Evolutionary conservation across 1,140 invertebrate species (phyloP), one percentile per base, ranked within the genome.

Genomic region (Lepidotrigona ventralis): DNA sequence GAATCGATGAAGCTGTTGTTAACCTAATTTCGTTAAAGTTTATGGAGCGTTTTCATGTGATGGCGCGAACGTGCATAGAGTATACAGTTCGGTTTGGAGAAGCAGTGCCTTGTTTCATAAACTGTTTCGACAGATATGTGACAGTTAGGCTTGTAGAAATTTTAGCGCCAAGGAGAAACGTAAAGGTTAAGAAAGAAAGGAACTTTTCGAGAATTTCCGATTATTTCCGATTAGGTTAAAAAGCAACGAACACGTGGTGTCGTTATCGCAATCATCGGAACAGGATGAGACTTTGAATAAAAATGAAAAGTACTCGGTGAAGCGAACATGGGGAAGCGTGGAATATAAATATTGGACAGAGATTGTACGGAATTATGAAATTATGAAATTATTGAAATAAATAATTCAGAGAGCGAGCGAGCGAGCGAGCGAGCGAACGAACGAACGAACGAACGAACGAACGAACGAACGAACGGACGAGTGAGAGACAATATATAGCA

Each of bases 31-130:
- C 8, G 12, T 53, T 63, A 33, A 33, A 73, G 3, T 21, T 17
- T 17, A 14, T 63, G 60, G 79, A 29, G 19, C 9, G 54, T 80
- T 80, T 46, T 53, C 79, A 80, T 73, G 46, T 63, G 72, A 53
- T 51, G 33, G 53, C 29, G 68, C 68, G 53, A 46, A 79, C 51
- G 19, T 21, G 14, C 23, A 39, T 29, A 46, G 64, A 29, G 29
- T 69, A 21, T 70, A 70, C 21, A 26, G 23, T n/a, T 56, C 4
- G 14, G 23, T 15, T n/a, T 26, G 1, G 0, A 4, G 12, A 29
- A 60, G 19, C n/a, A 15, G 39, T 12, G 39, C 26, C 46, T n/a
- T 26, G 11, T 53, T 71, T 9, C 26, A 53, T 46, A 46, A 46
- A 46, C 39, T 46, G 39, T 8, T 26, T 72, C 46, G 19, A 26